A percentile compares a stretch with the other conserved stretches of the same genome.
These are phyloP conservation scores for Dermochelys coriacea DNA, from an alignment of 2,797 vertebrate genomes.

Conservation along the genomic window DNA sequence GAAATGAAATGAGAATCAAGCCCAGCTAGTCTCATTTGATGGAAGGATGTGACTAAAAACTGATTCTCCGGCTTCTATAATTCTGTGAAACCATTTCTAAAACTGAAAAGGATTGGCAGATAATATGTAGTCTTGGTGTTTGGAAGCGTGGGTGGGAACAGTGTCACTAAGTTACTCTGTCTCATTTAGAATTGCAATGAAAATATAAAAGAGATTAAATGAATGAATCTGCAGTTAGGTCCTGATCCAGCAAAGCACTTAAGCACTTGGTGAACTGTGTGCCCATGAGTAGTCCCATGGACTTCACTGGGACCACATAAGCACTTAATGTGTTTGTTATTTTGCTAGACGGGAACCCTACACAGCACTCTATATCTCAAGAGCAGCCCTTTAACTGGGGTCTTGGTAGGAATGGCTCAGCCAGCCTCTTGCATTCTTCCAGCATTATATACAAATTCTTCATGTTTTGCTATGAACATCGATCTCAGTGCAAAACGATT, in stretches of 20 bases:
- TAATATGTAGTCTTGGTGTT: background rate
- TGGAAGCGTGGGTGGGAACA: background rate
- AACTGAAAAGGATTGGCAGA: background rate
- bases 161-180: background rate
- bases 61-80: background rate
- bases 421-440: conserved; percentile 4
- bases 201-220: background rate
- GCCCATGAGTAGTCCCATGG: background rate
- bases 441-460: background rate
- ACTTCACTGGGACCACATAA: background rate
- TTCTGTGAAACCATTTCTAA: background rate
- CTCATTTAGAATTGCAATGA: background rate
- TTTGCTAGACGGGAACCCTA: background rate
- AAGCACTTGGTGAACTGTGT: background rate
- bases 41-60: background rate
- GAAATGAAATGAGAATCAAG: conserved; percentile 5
- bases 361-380: background rate
- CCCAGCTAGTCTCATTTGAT: background rate
- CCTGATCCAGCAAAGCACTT: conserved; percentile 1
- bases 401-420: conserved; percentile 7
- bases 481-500: conserved; percentile 32
- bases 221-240: background rate
- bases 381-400: background rate
- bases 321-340: background rate
- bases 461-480: conserved; percentile 45